Conservation (phyloP, 2,888 invertebrate genomes). For the Lepidocyrtoides sp. region DNA sequence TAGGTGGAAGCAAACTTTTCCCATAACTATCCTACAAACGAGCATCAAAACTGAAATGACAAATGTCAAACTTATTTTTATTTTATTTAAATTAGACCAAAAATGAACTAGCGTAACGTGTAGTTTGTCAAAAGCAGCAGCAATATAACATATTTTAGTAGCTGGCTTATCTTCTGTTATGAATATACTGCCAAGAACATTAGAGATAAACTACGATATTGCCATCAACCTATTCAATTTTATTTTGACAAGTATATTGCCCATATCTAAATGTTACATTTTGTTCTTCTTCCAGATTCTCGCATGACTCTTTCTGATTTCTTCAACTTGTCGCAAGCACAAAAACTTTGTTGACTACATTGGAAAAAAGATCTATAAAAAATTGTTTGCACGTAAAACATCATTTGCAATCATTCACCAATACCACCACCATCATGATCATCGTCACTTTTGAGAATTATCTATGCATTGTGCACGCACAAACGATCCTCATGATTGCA, state of each 20-base stretch:
- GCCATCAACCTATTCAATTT: constrained; percentile 33
- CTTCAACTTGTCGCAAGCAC: neutral
- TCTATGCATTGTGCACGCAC: constrained; percentile 55
- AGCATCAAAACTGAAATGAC: too few species aligned
- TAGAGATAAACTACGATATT: constrained; percentile 47
- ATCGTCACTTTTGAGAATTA: constrained; percentile 53
- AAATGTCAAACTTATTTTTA: too few species aligned
- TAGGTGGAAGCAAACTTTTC: too few species aligned
- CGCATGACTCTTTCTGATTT: neutral
- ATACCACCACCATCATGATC: constrained; percentile 40
- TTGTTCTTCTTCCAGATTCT: neutral
- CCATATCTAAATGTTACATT: constrained; percentile 38
- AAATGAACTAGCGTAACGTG: too few species aligned
- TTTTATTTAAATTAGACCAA: too few species aligned
- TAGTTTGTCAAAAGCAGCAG: too few species aligned
- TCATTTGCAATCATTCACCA: constrained; percentile 51
- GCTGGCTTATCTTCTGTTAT: neutral
- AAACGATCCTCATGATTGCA: constrained; percentile 45
- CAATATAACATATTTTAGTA: too few species aligned
- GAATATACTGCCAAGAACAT: neutral
- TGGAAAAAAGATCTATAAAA: neutral
- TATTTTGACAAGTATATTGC: constrained; percentile 64
- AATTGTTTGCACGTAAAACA: constrained; percentile 38
- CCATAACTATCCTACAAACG: too few species aligned
- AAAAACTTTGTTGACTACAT: neutral